phyloP scores from a whole-genome alignment of 1,140 invertebrate genomes.

The Conus ventricosus region DNA sequence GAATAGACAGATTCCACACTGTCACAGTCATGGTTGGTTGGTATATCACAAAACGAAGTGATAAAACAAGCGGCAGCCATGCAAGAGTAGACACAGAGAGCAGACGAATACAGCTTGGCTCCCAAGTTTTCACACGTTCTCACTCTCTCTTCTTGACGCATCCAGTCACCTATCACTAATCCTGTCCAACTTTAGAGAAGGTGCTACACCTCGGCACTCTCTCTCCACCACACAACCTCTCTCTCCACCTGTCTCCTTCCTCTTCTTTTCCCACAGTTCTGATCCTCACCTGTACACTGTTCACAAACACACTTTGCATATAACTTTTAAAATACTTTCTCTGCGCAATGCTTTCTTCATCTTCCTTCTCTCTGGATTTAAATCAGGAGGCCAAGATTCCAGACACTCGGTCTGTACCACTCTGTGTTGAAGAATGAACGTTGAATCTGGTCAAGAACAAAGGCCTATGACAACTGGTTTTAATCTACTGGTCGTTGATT shows the following conservation, averaged over 20 bases:
- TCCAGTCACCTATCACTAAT: neutral
- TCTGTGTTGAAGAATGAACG: too few relatives aligned
- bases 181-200: neutral
- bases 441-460: too few relatives aligned
- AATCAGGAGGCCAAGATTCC: too few relatives aligned
- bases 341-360: too few relatives aligned
- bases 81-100: neutral
- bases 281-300: neutral
- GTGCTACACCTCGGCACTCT: neutral
- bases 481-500: too few relatives aligned
- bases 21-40: neutral
- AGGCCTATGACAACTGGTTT: too few relatives aligned
- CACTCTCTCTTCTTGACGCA: neutral
- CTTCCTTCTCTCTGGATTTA: too few relatives aligned
- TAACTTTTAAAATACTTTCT: neutral
- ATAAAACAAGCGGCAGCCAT: neutral
- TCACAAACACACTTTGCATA: slow-evolving; percentile 18
- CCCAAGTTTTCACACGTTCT: neutral
- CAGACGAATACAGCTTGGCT: neutral
- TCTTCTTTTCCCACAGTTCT: neutral
- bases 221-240: neutral
- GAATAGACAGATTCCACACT: neutral
- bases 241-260: neutral
- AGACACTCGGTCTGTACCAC: too few relatives aligned
- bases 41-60: neutral